Base-by-base conservation (phyloP, 2,113 vertebrate species). In the Cheirogaleus medius region DNA sequence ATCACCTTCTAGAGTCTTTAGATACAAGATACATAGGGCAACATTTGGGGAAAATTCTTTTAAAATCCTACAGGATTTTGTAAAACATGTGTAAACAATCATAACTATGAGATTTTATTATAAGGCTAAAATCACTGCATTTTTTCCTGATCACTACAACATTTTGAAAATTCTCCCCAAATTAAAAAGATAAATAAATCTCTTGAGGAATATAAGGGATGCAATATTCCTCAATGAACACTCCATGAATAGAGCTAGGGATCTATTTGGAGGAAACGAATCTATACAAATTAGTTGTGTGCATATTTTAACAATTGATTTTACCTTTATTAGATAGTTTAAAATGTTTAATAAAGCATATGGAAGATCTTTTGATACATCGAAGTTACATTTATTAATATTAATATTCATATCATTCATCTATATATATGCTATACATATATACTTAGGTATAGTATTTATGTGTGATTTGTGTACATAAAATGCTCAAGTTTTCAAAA, bases 91-190 rank as follows among this genome's bases (percentile, higher is more conserved):
- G 18, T 47, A 76, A 74, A 47, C 34, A 54, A 63, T 34, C 64
- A 76, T 12, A 34, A 69, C n/a, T 34, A 6, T 21, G 85, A 74
- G 52, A 94, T 91, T 64, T 77, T 91, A 56, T 56, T 49, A 0
- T 47, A 77, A 91, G 44, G 64, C 85, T 87, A 64, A 73, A 94
- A 66, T 52, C 56, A 80, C 0, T 34, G 49, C 58, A 82, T 29
- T 76, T 90, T 84, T 69, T 25, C 29, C 12, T 74, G 20, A 60
- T 69, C 56, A 29, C 32, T 52, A 86, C 11, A 83, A 68, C n/a
- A 88, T 94, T 83, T 78, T 71, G n/a, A 68, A 91, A 94, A 85
- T 20, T 95, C 49, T 95, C 29, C 80, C n/a, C 1, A 92, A 94
- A 82, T 92, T 90, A 78, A 94, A 69, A 92, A 69, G 56, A 71